Conservation (phyloP, 2,797 vertebrate genomes). For the Alcedo atthis region DNA sequence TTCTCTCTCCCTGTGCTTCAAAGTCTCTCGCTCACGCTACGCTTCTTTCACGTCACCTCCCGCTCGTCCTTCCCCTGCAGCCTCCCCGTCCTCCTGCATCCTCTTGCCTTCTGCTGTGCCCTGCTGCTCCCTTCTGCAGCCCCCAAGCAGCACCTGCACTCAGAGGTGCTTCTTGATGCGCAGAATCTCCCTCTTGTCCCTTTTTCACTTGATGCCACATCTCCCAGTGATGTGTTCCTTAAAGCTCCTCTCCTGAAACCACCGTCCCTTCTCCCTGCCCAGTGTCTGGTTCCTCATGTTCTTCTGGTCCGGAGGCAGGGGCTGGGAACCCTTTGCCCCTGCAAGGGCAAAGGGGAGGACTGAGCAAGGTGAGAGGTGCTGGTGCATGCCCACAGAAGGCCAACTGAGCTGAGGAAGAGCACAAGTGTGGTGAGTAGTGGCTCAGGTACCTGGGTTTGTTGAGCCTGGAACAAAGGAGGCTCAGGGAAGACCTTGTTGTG, state of each 20-base stretch:
- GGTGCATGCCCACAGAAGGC: too few relatives aligned
- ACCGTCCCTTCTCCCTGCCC: background rate
- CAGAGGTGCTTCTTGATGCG: background rate
- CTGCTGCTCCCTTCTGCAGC: background rate
- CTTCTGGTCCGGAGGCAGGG: background rate
- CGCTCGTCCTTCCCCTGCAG: background rate
- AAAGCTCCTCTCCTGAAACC: accelerated
- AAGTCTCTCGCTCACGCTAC: background rate
- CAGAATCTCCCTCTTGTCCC: background rate
- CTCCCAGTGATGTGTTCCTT: background rate
- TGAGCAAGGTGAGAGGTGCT: too few relatives aligned
- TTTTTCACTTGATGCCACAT: accelerated
- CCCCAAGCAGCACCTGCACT: background rate
- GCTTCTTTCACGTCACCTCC: background rate
- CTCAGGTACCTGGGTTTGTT: too few relatives aligned
- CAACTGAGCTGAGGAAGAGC: background rate
- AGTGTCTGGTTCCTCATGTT: background rate
- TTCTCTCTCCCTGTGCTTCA: background rate
- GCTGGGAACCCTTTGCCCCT: background rate
- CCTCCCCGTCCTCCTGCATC: accelerated
- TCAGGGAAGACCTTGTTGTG: too few relatives aligned
- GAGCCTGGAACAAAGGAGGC: too few relatives aligned
- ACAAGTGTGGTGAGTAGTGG: background rate
- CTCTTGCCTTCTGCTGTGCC: background rate
- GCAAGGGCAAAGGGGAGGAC: too few relatives aligned